Base-by-base conservation (phyloP, 2,797 vertebrate species). In the Oryzias dopingdopingensis region DNA sequence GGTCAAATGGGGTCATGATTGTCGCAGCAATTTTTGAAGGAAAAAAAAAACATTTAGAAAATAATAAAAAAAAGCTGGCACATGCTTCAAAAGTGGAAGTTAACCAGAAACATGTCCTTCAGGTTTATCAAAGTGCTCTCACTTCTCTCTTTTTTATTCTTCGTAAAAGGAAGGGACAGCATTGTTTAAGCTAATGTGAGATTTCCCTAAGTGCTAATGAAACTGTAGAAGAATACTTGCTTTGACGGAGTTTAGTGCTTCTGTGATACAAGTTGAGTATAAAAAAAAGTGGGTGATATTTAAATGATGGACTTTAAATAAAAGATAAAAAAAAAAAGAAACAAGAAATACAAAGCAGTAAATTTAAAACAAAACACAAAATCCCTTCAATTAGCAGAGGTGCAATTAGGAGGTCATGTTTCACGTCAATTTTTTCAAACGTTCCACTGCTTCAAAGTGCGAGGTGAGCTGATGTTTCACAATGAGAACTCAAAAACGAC, bases 401-500 rank as follows among this genome's bases (percentile, higher is more conserved):
- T 37, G 10, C 32, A 37, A 37, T 12, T 12, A 37, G 2, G 32
- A 37, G 32, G 32, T 12, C 32, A 37, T 37, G 10, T 37, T 37
- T 13, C 32, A 55, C 40, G 52, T 49, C 58, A 52, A 71, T 42
- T 18, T 67, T 40, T 73, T 22, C 59, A 32, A 32, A 64, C 65
- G 54, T 65, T 72, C 52, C 45, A 62, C 56, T 56, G 70, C 43
- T 74, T 62, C 83, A 83, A 88, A 88, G 87, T 88, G 84, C 88
- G 77, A 16, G 17, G 24, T 46, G 61, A 55, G 7, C 14, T 37
- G 45, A 48, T 50, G 56, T 49, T 14, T 56, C 40, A 43, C 5
- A 14, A 55, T 22, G 29, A 4, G 17, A 42, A 49, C 52, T 63
- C 6, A 62, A 51, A 13, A 49, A 52, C 14, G 26, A 37, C n/a